Base-by-base conservation (phyloP, 2,797 vertebrate species). In the Mus spretus region DNA sequence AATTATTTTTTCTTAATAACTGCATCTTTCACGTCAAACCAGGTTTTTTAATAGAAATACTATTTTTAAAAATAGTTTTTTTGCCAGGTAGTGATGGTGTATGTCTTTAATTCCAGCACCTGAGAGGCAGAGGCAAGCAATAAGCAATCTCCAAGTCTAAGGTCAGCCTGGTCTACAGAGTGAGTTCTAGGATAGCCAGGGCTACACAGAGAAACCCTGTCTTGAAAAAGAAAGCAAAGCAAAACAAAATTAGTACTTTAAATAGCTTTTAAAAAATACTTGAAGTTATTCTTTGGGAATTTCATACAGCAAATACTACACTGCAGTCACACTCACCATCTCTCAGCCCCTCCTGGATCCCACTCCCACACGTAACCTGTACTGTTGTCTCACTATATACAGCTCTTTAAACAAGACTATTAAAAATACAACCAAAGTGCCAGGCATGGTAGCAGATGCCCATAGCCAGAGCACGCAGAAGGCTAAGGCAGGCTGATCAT, bases 21-120 rank as follows among this genome's bases (percentile, higher is more conserved):
- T 93, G 26, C 75, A 94, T 86, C 31, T 92, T 85, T 67, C n/a
- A 96, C 93, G 37, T 84, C 20, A 96, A 96, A 72, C 92, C 6
- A 87, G 11, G 65, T 44, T 6, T 40, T 83, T 63, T 17, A 47
- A 77, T 26, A 77, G 40, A 47, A 77, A 28, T 77, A 77, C 44
- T 77, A 77, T 28, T 75, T 75, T 75, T 44, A 74, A 75, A 40
- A 44, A 75, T 24, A 44, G 50, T 70, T 37, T 75, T 75, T 75
- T 40, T 40, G 70, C 37, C 72, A 24, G 72, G 72, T 44, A 47
- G 34, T 77, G 24, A 28, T 15, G 6, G 40, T 44, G 13, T 34
- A 74, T 40, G 37, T 24, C 72, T 74, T 40, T 40, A 40, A 40
- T 74, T 40, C 72, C 20, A 40, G n/a, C 13, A 47, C 13, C 44